A percentile compares a stretch with the other conserved stretches of the same genome.
Evolutionary conservation across 2,113 vertebrate genomes (phyloP).

Genomic region (Tyrannus savana): DNA sequence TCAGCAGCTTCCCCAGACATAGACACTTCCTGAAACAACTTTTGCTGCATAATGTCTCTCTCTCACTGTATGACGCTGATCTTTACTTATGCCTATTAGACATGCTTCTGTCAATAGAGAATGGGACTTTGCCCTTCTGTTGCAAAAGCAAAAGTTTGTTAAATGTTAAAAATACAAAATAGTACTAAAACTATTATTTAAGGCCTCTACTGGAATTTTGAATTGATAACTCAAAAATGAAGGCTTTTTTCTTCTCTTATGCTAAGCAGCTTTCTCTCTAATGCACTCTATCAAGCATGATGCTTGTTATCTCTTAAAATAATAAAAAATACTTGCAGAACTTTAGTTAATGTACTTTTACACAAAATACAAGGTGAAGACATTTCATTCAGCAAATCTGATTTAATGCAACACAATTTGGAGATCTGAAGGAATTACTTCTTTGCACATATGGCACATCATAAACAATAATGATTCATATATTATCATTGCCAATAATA

Average conservation of each 20-base stretch:
- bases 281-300: slow-evolving; percentile 36
- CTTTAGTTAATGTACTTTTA: slow-evolving; percentile 18
- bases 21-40: neutral
- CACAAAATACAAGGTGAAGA: neutral
- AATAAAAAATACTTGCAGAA: neutral
- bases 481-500: neutral
- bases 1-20: neutral
- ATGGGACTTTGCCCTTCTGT: neutral
- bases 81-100: neutral
- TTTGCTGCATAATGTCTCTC: neutral
- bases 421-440: neutral
- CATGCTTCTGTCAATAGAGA: neutral
- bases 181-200: neutral
- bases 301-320: slow-evolving; percentile 6
- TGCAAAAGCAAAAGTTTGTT: neutral
- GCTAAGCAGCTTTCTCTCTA: neutral
- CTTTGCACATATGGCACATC: neutral
- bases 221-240: slow-evolving; percentile 28
- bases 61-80: neutral
- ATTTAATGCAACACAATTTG: neutral
- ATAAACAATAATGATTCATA: neutral
- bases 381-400: neutral
- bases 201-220: neutral
- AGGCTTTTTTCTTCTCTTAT: neutral
- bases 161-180: neutral